phyloP scores from a whole-genome alignment of 2,888 invertebrate genomes.

The Sesia apiformis region DNA sequence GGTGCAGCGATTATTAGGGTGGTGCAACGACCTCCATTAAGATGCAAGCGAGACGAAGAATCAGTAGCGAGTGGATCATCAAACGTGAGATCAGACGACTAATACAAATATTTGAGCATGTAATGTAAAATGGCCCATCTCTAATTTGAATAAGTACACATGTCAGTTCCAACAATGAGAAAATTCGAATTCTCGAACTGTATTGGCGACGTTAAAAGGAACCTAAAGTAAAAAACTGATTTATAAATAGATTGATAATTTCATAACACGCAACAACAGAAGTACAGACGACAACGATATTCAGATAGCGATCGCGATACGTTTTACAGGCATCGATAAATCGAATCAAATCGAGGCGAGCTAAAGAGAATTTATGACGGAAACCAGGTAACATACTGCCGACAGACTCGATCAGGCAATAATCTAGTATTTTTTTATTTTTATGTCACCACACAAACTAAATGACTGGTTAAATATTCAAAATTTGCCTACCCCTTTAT shows the following conservation, averaged over 20 bases:
- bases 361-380: constrained; percentile 33
- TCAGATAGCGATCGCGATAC: background rate
- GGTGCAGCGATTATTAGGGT: too few species aligned
- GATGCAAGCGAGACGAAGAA: too few species aligned
- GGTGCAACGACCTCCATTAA: too few species aligned
- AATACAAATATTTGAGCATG: too few species aligned
- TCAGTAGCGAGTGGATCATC: too few species aligned
- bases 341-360: background rate
- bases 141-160: too few species aligned
- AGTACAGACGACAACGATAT: background rate
- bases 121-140: too few species aligned
- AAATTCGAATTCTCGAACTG: too few species aligned
- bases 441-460: background rate
- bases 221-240: too few species aligned
- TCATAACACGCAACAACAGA: background rate
- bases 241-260: background rate
- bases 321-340: background rate
- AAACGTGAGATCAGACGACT: too few species aligned
- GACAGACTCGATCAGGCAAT: constrained; percentile 31
- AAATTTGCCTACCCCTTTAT: constrained; percentile 56
- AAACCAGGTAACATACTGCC: constrained; percentile 32
- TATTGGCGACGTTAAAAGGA: too few species aligned
- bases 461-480: constrained; percentile 46
- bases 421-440: constrained; percentile 28
- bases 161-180: too few species aligned